These are phyloP conservation scores for Manduca sexta DNA, from an alignment of 1,140 invertebrate genomes.

Conservation along the genomic window DNA sequence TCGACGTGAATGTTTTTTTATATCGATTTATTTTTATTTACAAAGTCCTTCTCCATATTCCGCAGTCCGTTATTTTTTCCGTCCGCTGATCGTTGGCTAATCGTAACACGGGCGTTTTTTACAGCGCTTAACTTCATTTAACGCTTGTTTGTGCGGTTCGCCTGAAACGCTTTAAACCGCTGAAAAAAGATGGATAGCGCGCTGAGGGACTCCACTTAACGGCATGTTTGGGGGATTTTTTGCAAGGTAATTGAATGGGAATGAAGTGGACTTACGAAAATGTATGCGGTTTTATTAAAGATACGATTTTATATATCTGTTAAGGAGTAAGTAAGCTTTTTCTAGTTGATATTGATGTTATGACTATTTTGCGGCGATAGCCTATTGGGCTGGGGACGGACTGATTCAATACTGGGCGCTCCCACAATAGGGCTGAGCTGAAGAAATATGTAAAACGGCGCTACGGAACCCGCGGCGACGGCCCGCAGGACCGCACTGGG, in stretches of 20 bases:
- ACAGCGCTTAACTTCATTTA: constrained; percentile 43
- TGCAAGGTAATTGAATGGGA: too few species aligned
- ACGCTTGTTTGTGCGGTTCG: constrained; percentile 25
- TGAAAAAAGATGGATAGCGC: too few species aligned
- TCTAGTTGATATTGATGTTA: too few species aligned
- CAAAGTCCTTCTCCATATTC: constrained; percentile 1
- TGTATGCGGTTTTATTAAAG: too few species aligned
- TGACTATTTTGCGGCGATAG: too few species aligned
- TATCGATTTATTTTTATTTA: too few species aligned
- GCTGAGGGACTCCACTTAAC: constrained; percentile 3
- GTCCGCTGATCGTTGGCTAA: neutral
- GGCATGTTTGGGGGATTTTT: too few species aligned
- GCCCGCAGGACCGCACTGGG: constrained; percentile 32
- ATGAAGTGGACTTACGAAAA: too few species aligned
- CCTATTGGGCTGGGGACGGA: too few species aligned
- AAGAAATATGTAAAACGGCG: constrained; percentile 62
- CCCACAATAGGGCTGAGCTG: constrained; percentile 43
- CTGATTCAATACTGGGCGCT: constrained; percentile 44
- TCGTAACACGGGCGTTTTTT: constrained; percentile 4
- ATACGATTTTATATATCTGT: too few species aligned
- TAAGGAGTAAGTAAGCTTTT: too few species aligned
- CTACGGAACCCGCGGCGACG: constrained; percentile 34
- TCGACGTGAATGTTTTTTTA: too few species aligned
- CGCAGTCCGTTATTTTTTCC: constrained; percentile 19
- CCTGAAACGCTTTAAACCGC: neutral